Evolutionary conservation across 1,140 invertebrate genomes (phyloP).

Genomic region (Camponotus vicinus): DNA sequence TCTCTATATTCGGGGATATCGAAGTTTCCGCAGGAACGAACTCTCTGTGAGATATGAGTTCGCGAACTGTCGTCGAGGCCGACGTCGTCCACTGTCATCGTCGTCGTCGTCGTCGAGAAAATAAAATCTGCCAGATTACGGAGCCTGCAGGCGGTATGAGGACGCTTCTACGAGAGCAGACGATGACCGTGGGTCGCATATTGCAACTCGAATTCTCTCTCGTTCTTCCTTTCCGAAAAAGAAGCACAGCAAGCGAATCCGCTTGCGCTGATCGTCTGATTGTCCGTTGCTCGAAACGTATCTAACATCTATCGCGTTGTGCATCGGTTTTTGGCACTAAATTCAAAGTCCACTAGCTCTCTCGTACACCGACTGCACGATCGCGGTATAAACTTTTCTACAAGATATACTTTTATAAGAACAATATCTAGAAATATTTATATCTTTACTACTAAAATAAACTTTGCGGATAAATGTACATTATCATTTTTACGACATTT

Average conservation of each 20-base stretch:
- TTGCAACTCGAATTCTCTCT: constrained; percentile 48
- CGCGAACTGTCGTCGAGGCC: constrained; percentile 68
- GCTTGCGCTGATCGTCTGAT: constrained; percentile 35
- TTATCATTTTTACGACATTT: neutral
- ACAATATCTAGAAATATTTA: neutral
- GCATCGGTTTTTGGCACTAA: neutral
- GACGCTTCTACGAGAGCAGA: constrained; percentile 46
- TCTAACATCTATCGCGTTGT: constrained; percentile 15
- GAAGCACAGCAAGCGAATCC: constrained; percentile 11
- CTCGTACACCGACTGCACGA: neutral
- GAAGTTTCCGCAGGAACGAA: constrained; percentile 75
- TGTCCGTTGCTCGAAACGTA: constrained; percentile 20
- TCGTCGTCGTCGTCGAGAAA: constrained; percentile 55
- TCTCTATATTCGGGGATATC: constrained; percentile 72
- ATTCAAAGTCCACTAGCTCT: neutral
- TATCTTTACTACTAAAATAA: neutral
- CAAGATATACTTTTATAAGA: constrained; percentile 4
- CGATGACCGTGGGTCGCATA: constrained; percentile 68
- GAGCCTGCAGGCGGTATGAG: constrained; percentile 54
- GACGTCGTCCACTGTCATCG: constrained; percentile 43
- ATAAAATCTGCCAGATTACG: constrained; percentile 76
- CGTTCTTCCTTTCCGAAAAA: neutral
- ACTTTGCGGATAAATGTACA: neutral
- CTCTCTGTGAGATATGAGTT: constrained; percentile 75
- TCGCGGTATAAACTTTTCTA: neutral